These are phyloP conservation scores for Quadriops clusia DNA, from an alignment of 2,888 invertebrate species.

Conservation along the genomic window DNA sequence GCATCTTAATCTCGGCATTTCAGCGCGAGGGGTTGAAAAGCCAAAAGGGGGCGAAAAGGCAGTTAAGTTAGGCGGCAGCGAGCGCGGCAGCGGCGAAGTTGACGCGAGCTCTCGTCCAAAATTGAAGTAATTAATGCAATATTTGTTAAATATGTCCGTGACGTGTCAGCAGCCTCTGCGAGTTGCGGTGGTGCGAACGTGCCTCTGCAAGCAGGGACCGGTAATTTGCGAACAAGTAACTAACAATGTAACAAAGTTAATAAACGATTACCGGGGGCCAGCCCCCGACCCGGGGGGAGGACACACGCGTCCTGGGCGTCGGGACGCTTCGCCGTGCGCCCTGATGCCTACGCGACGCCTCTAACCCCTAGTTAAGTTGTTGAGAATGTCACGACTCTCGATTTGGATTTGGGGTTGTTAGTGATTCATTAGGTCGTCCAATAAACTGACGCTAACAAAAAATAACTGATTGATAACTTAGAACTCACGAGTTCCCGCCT, in stretches of 20 bases:
- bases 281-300: slow-evolving; percentile 11
- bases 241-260: slow-evolving; percentile 38
- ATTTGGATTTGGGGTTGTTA: slow-evolving; percentile 12
- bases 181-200: slow-evolving; percentile 29
- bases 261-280: slow-evolving; percentile 24
- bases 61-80: too few relatives aligned
- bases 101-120: slow-evolving; percentile 7
- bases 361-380: too few relatives aligned
- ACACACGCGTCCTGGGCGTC: slow-evolving; percentile 24
- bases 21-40: too few relatives aligned
- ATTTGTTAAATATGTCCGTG: slow-evolving; percentile 26
- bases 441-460: too few relatives aligned
- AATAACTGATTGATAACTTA: too few relatives aligned
- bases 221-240: slow-evolving; percentile 35
- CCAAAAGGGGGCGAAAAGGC: too few relatives aligned
- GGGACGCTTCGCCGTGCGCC: slow-evolving; percentile 17
- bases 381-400: slow-evolving; percentile 14
- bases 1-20: too few relatives aligned
- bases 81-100: slow-evolving; percentile 24
- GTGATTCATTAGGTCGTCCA: too few relatives aligned
- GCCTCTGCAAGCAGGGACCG: slow-evolving; percentile 29
- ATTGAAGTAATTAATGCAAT: slow-evolving; percentile 23
- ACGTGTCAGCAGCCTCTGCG: slow-evolving; percentile 19
- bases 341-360: slow-evolving; percentile 13
- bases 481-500: too few relatives aligned